phyloP scores from a whole-genome alignment of 2,888 invertebrate species.

The Eupithecia subfuscata region DNA sequence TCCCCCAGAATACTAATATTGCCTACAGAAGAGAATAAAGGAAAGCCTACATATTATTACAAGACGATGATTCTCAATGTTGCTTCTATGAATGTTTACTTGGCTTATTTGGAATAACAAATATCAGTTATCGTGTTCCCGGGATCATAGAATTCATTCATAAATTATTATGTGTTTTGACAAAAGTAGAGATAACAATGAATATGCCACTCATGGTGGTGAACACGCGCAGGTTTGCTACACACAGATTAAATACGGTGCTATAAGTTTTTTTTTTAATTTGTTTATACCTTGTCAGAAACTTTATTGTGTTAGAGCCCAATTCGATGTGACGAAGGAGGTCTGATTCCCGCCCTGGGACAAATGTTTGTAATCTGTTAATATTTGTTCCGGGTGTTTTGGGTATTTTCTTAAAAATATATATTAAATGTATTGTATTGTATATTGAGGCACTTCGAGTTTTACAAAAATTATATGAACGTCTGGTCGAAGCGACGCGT shows the following conservation, averaged over 20 bases:
- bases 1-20: neutral
- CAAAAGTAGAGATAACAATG: neutral
- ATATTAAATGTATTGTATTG: too few species aligned
- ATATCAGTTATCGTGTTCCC: neutral
- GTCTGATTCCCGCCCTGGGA: too few species aligned
- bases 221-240: neutral
- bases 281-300: too few species aligned
- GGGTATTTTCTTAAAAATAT: too few species aligned
- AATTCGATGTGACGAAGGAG: too few species aligned
- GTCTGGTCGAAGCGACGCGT: too few species aligned
- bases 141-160: neutral
- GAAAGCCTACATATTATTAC: neutral
- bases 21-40: neutral
- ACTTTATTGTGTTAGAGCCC: too few species aligned
- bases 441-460: too few species aligned
- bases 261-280: neutral
- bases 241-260: neutral
- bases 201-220: neutral
- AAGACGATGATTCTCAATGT: neutral
- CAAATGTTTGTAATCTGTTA: too few species aligned
- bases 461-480: too few species aligned
- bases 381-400: too few species aligned
- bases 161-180: neutral
- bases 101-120: neutral
- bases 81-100: neutral